phyloP scores from a whole-genome alignment of 2,797 vertebrate species.

The Toxotes lorentzi region DNA sequence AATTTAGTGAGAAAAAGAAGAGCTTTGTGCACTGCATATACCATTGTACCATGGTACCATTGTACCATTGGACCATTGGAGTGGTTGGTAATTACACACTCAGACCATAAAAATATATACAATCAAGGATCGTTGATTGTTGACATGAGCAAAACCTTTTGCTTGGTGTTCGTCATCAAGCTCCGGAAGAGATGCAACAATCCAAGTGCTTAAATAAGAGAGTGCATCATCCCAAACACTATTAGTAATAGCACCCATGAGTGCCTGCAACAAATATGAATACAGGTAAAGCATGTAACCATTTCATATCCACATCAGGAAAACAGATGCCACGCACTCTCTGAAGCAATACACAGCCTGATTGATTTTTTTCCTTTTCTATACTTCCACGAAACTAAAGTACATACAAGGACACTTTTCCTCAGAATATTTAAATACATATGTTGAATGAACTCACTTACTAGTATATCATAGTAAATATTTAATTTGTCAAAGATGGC shows the following conservation, averaged over 20 bases:
- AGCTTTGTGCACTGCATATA: background rate
- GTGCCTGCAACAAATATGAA: background rate
- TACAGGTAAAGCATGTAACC: background rate
- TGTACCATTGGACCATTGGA: too few species aligned
- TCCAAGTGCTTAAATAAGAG: background rate
- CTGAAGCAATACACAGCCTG: background rate
- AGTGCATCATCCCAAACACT: background rate
- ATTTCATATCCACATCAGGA: background rate
- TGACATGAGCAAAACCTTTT: background rate
- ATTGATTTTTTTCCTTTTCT: background rate
- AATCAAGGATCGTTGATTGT: background rate
- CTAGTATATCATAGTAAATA: background rate
- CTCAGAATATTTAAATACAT: background rate
- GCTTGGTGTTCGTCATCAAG: background rate
- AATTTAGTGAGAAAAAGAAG: background rate
- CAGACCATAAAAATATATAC: background rate
- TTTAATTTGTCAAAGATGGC: background rate
- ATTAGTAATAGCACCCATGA: constrained; percentile 14
- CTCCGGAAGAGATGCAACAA: background rate
- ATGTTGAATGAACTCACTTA: background rate
- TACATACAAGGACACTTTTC: background rate
- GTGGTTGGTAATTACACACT: background rate
- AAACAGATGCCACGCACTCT: background rate
- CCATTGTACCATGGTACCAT: background rate
- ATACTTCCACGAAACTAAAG: background rate